Evolutionary conservation across 2,113 vertebrate genomes (phyloP).

Genomic region (Etia nguti): DNA sequence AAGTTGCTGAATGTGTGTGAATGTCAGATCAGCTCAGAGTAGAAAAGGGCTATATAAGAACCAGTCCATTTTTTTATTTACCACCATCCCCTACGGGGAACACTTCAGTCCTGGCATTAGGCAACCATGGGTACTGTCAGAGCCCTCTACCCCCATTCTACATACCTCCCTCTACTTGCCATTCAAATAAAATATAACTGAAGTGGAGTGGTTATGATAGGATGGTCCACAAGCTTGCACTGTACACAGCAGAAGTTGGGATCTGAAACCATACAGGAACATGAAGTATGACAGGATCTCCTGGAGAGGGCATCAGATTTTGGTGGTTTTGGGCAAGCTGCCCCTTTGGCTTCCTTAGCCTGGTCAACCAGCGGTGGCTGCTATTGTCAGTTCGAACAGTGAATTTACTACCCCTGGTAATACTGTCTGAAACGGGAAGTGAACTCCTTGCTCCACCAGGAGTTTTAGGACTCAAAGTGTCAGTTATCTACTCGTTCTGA

Average conservation of each 20-base stretch:
- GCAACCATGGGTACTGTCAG: neutral
- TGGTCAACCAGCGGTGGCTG: neutral
- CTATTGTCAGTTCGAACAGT: neutral
- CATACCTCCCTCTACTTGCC: neutral
- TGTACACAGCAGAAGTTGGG: accelerated
- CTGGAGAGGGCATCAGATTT: neutral
- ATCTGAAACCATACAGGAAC: neutral
- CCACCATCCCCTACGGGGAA: neutral
- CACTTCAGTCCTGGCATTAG: neutral
- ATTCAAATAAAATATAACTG: neutral
- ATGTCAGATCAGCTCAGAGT: neutral
- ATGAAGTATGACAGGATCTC: neutral
- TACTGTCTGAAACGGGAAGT: too few relatives aligned
- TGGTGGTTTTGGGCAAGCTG: neutral
- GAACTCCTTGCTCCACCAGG: neutral
- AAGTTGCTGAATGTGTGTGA: neutral
- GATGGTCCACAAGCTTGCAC: neutral
- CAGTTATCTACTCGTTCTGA: neutral
- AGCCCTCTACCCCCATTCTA: neutral
- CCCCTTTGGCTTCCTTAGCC: neutral
- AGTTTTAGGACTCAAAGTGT: neutral
- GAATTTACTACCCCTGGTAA: neutral
- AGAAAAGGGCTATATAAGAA: neutral
- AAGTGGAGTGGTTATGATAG: neutral
- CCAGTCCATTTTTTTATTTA: neutral